phyloP scores from a whole-genome alignment of 1,140 invertebrate genomes.

The Papilio machaon region DNA sequence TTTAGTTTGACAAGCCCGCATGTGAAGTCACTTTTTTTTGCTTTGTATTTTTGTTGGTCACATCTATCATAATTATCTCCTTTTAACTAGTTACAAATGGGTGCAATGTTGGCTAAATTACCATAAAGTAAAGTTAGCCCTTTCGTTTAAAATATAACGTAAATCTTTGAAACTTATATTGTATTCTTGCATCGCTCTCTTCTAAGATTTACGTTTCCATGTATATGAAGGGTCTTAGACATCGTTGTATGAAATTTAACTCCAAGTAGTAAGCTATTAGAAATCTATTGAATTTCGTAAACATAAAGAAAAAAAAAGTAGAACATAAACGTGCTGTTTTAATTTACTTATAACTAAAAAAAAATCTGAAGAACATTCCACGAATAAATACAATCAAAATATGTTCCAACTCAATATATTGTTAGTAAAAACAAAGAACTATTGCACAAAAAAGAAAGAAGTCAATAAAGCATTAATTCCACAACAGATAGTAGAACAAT shows the following conservation, averaged over 20 bases:
- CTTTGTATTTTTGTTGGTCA: neutral
- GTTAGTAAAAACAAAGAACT: conserved; percentile 20
- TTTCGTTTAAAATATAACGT: too few species aligned
- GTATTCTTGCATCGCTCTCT: too few species aligned
- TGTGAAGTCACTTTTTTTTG: neutral
- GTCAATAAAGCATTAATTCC: conserved; percentile 14
- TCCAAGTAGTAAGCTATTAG: neutral
- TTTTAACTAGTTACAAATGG: neutral
- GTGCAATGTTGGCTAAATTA: neutral
- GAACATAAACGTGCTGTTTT: neutral
- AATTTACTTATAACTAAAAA: neutral
- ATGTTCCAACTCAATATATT: conserved; percentile 3
- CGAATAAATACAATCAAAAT: conserved; percentile 5
- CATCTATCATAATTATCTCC: neutral
- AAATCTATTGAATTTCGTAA: neutral
- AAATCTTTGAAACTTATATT: too few species aligned
- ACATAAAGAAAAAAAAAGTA: neutral
- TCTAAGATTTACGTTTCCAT: too few species aligned
- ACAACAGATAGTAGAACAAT: conserved; percentile 20
- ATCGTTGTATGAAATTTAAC: neutral
- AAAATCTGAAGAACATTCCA: neutral
- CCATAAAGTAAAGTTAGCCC: neutral
- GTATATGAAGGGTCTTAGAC: neutral
- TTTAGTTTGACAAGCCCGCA: neutral
- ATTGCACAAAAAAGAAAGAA: neutral